Evolutionary conservation across 2,113 vertebrate species (phyloP).

Genomic region (Nyctibius bracteatus): DNA sequence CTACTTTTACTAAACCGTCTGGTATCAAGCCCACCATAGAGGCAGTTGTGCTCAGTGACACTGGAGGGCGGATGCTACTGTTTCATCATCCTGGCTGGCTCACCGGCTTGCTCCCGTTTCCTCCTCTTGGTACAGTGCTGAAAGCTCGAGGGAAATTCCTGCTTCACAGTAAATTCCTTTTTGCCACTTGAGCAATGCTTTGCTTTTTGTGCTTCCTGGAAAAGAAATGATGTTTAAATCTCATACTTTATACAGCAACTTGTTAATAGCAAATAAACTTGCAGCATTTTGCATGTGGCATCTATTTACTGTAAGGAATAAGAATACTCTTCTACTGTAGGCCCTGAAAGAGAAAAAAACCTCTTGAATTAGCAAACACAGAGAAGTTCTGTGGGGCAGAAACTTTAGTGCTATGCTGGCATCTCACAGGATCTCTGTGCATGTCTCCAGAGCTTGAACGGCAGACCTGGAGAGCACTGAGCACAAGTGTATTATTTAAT

Average conservation of each 20-base stretch:
- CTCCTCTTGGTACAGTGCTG: background rate
- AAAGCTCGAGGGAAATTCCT: background rate
- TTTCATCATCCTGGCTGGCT: background rate
- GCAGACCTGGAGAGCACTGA: background rate
- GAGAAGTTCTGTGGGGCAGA: background rate
- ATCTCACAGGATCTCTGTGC: background rate
- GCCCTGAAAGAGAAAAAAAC: background rate
- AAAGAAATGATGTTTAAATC: background rate
- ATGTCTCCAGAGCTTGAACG: fast-evolving
- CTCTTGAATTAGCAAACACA: background rate
- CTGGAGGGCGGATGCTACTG: fast-evolving
- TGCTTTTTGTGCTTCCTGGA: background rate
- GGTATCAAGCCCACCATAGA: background rate
- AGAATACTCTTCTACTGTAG: background rate
- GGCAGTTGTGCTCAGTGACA: background rate
- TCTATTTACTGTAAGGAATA: background rate
- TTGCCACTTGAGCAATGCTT: background rate
- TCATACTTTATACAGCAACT: background rate
- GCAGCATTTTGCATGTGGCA: background rate
- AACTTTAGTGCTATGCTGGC: background rate
- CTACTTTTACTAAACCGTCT: too few relatives aligned
- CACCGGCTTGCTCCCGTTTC: background rate
- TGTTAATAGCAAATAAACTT: background rate
- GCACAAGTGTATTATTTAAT: background rate
- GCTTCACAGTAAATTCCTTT: background rate